Base-by-base conservation (phyloP, 2,113 vertebrate species). In the Sinosuthora webbiana region DNA sequence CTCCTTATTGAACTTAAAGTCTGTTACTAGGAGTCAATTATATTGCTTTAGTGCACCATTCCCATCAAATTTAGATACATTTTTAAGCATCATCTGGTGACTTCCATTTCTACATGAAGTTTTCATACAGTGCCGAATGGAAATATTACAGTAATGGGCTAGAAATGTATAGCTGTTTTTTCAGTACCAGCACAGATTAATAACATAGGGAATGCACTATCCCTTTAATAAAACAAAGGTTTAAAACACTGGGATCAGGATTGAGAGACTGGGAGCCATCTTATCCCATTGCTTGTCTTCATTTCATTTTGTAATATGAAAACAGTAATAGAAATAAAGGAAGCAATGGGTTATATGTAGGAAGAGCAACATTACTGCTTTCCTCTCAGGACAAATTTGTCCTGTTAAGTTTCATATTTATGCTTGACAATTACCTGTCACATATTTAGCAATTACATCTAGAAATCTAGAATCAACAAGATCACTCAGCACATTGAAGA, bases 281-380 rank as follows among this genome's bases (percentile, higher is more conserved):
- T 79, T 67, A 55, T 68, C 15, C 13, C 17, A 65, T 59, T 63
- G 49, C 52, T 23, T 85, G 23, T 35, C 53, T 83, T 95, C 1
- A 15, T 71, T 49, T 44, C 1, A 11, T 59, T 53, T 60, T 9
- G 30, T 59, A 68, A 59, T 68, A 64, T 20, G 15, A 64, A 83
- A 64, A 33, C 33, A 6, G 35, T 39, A 83, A 15, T 11, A 70
- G 25, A 63, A 92, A 82, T 25, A 65, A 74, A 77, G 30, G 24
- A 6, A 82, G 10, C 0, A 3, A 57, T 2, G 1, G 6, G 5
- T 53, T 31, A 33, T 8, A 20, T 28, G 11, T 30, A 28, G 41
- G 47, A 85, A 78, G 6, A n/a, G 7, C 23, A 81, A 67, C 24
- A 15, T 75, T 67, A 53, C 19, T 59, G 25, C 39, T 41, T 83